These are phyloP conservation scores for Nylanderia fulva DNA, from an alignment of 1,140 invertebrate genomes.

Conservation along the genomic window DNA sequence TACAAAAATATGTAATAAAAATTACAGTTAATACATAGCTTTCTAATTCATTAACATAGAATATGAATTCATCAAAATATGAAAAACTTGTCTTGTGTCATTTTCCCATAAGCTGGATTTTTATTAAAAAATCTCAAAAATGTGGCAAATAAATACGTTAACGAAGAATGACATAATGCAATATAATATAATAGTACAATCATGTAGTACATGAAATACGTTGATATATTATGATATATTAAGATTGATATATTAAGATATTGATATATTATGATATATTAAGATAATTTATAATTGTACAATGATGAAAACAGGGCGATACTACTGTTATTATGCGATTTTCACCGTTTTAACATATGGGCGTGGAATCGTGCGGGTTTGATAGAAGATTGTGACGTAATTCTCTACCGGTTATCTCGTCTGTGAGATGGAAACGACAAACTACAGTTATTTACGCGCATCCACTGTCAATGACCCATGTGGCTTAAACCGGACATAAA, in stretches of 20 bases:
- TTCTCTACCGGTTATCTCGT: constrained; percentile 76
- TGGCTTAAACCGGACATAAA: constrained; percentile 43
- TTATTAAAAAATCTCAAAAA: constrained; percentile 1
- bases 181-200: background rate
- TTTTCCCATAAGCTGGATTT: background rate
- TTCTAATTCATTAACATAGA: constrained; percentile 30
- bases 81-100: background rate
- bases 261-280: background rate
- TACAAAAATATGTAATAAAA: background rate
- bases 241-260: no score
- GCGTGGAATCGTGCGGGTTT: constrained; percentile 47
- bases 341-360: background rate
- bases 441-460: constrained; percentile 84
- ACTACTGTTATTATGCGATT: constrained; percentile 16
- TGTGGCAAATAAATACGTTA: background rate
- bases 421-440: constrained; percentile 70
- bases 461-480: constrained; percentile 81
- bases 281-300: background rate
- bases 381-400: constrained; percentile 51
- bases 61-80: background rate
- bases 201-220: background rate
- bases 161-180: background rate
- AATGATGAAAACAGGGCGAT: background rate
- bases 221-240: no score
- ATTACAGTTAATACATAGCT: background rate